Evolutionary conservation across 2,113 vertebrate species (phyloP), one percentile per base, ranked within the genome.

Genomic region (Physeter macrocephalus): DNA sequence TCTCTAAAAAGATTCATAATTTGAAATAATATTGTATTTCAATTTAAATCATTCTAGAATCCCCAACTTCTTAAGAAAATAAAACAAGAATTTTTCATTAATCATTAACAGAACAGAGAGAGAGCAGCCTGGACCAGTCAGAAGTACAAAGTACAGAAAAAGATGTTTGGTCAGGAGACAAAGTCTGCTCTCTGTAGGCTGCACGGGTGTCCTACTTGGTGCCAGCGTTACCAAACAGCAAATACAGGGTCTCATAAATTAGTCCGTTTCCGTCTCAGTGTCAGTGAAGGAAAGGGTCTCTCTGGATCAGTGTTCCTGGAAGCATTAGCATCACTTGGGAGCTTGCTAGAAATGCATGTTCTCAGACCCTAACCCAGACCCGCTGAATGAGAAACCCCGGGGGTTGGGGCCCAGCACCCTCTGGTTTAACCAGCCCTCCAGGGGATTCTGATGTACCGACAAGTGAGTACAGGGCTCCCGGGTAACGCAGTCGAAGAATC

Each of bases 21-120:
- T 91, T 97, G 72, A 97, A 83, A 89, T 75, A 69, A 75, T 54
- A 67, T 86, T 66, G 69, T 67, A 95, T 80, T 94, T 93, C 74
- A 78, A 96, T 75, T 39, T 85, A 84, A 95, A 62, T 91, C 67
- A 86, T 78, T 77, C 29, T 52, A 82, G 62, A 91, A 91, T 34
- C 75, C 21, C 10, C 18, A 78, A 21, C 41, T 80, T 88, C 72
- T 95, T 74, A 75, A 77, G 46, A 74, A 90, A 91, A 90, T 34
- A 90, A 75, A 91, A n/a, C 36, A 74, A 57, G 49, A 82, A 43
- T 34, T 85, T 89, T 93, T 83, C n/a, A 80, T 8, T 43, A 75
- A 82, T 71, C 34, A 23, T 31, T 41, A 57, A 21, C 49, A 36
- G 86, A 71, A 91, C 3, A 81, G 27, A 66, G 54, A 92, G 8